Conservation (phyloP, 2,113 vertebrate genomes). For the Syrmaticus mikado region DNA sequence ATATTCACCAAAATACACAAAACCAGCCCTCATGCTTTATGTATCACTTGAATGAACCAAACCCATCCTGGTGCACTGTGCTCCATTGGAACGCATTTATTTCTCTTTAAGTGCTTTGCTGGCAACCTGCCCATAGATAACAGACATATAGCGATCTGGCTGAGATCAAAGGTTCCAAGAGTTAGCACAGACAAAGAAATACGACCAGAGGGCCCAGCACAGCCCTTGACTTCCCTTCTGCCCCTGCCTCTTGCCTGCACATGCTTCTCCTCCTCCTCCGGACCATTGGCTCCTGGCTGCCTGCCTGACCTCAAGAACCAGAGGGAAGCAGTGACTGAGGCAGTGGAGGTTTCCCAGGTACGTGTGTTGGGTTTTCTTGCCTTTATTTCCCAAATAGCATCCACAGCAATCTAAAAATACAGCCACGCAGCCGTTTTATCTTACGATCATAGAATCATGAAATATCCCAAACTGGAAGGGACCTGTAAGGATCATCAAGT, state of each 20-base stretch:
- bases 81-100: rapidly evolving
- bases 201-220: background rate
- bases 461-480: too few species aligned
- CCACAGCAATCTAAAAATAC: background rate
- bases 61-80: rapidly evolving
- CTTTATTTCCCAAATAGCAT: background rate
- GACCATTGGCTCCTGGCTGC: background rate
- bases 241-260: background rate
- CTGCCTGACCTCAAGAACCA: background rate
- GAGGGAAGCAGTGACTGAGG: background rate
- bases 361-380: background rate
- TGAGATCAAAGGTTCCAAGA: background rate
- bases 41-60: rapidly evolving
- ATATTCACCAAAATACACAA: rapidly evolving
- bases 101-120: background rate
- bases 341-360: background rate
- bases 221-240: background rate
- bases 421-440: background rate
- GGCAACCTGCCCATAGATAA: background rate
- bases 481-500: too few species aligned
- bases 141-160: background rate
- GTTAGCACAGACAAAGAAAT: background rate
- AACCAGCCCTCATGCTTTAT: rapidly evolving
- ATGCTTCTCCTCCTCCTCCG: background rate
- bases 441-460: too few species aligned